A percentile compares a stretch with the other conserved stretches of the same genome.
Evolutionary conservation across 2,797 vertebrate species (phyloP).

Genomic region (Rhinoraja longicauda): DNA sequence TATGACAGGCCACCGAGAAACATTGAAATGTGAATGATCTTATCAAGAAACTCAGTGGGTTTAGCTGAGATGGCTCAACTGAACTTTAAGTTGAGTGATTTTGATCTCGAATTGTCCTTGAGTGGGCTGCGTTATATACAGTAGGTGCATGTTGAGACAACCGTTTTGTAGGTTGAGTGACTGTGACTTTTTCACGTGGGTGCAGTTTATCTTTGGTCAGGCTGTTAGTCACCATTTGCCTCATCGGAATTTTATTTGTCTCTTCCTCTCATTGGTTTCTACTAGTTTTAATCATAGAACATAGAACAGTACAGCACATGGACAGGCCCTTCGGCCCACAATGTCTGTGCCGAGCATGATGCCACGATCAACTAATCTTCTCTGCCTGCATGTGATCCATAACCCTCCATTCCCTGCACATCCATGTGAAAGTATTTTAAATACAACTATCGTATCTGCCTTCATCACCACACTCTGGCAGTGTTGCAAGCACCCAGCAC

Average conservation of each 20-base stretch:
- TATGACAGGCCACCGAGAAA: neutral
- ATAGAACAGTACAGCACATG: too few relatives aligned
- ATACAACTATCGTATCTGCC: too few relatives aligned
- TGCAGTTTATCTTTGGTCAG: neutral
- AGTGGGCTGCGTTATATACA: constrained; percentile 20
- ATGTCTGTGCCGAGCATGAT: too few relatives aligned
- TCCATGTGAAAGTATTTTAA: too few relatives aligned
- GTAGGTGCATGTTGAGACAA: constrained; percentile 1
- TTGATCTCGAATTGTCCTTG: constrained; percentile 11
- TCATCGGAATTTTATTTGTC: neutral
- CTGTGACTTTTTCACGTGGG: neutral
- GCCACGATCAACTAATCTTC: too few relatives aligned
- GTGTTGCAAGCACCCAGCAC: too few relatives aligned
- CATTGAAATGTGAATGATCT: neutral
- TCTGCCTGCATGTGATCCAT: too few relatives aligned
- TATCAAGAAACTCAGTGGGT: constrained; percentile 29
- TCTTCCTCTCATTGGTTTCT: neutral
- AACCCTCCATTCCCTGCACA: too few relatives aligned
- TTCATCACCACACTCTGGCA: too few relatives aligned
- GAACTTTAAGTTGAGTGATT: neutral
- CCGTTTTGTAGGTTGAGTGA: neutral
- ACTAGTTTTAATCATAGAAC: neutral
- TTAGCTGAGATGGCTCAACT: neutral
- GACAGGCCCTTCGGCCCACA: too few relatives aligned
- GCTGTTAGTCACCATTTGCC: neutral